Percentiles rank a stretch among this genome's conserved stretches.
Evolutionary conservation across 2,113 vertebrate genomes (phyloP).

Genomic region (Corydoras sp.): DNA sequence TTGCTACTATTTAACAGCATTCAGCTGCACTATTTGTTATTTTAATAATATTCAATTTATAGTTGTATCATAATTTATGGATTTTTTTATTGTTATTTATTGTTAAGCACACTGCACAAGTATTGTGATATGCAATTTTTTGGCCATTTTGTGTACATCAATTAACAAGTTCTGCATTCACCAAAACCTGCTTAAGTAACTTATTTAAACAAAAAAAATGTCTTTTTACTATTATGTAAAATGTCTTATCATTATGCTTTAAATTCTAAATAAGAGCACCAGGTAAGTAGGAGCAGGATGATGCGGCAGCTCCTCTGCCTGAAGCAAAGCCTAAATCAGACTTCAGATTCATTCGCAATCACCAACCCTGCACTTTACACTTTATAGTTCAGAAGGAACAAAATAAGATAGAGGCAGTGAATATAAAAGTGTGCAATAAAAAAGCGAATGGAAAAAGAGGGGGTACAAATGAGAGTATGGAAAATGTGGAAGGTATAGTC

Average conservation of each 20-base stretch:
- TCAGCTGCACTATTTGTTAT: too few relatives aligned
- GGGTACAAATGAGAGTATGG: background rate
- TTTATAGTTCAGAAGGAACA: background rate
- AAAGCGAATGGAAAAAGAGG: slow-evolving; percentile 1
- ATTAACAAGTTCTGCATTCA: too few relatives aligned
- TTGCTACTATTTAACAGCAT: too few relatives aligned
- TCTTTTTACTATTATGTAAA: too few relatives aligned
- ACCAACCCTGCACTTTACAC: slow-evolving; percentile 16
- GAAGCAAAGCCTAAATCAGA: slow-evolving; percentile 20
- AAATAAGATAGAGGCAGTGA: slow-evolving; percentile 11
- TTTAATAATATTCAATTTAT: background rate
- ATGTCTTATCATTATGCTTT: background rate
- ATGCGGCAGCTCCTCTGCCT: slow-evolving; percentile 15
- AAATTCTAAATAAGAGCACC: slow-evolving; percentile 15
- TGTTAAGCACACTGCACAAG: too few relatives aligned
- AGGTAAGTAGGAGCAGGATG: slow-evolving; percentile 16
- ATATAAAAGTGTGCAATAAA: slow-evolving; percentile 1
- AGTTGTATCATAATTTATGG: background rate
- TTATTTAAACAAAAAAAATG: too few relatives aligned
- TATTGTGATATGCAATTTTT: too few relatives aligned
- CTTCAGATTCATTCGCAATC: slow-evolving; percentile 6
- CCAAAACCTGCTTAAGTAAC: too few relatives aligned
- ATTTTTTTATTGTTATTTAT: too few relatives aligned
- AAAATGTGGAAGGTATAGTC: background rate
- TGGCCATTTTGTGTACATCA: too few relatives aligned